Evolutionary conservation across 2,113 vertebrate genomes (phyloP), one percentile per base, ranked within the genome.

Genomic region (Guaruba guarouba): DNA sequence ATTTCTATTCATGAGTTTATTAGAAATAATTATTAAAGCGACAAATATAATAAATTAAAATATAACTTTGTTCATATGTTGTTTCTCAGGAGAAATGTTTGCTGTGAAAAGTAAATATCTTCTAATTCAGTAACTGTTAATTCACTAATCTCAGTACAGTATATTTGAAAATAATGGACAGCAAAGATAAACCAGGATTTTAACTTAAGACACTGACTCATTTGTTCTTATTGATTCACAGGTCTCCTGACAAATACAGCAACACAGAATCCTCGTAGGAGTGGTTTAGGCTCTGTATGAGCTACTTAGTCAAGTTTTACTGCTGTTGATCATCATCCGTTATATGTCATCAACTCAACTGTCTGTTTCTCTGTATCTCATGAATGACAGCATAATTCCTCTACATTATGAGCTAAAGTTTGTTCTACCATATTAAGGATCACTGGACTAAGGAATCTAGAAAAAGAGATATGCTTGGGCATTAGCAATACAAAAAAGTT

Each of bases 231-330:
- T 98, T 95, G 89, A 78, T 97, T 97, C 85, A 10, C 98, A 99
- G 99, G 99, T 99, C 97, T 99, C 99, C 97, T 99, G 99, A 99
- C 98, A 98, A 95, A 98, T 97, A 96, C 98, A 98, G 97, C 97
- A 97, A 97, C 88, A 82, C 93, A 97, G 96, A 96, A 97, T 97
- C 97, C 98, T 94, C 76, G 80, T 97, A 98, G 97, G 98, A 98
- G 97, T 94, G 97, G 96, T 97, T 96, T 97, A 96, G 97, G 98
- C 98, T 98, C 97, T 96, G 94, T 96, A 96, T 97, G 97, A 97
- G 96, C 96, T 96, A 91, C 96, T 96, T 95, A 96, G 97, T 98
- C 98, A 97, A 97, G 91, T 98, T 95, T 97, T 96, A 97, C 98
- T 95, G 96, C 98, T 96, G 95, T 93, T 97, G 97, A 98, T 94